phyloP scores from a whole-genome alignment of 2,888 invertebrate genomes.

The Gonocerus acuteangulatus region DNA sequence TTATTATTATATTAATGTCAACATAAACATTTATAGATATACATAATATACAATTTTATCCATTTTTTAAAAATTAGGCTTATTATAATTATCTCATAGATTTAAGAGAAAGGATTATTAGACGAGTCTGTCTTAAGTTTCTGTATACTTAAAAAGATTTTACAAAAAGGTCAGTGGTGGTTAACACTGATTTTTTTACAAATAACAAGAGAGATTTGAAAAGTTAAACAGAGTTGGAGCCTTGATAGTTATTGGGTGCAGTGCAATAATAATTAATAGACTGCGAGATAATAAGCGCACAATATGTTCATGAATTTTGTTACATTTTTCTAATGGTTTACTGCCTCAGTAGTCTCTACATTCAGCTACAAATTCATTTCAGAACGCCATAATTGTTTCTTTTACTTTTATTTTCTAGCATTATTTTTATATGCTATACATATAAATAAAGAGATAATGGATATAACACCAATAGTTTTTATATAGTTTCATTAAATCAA shows the following conservation, averaged over 20 bases:
- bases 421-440: not conserved
- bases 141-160: not conserved
- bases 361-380: not conserved
- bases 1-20: conserved; percentile 9
- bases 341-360: not conserved
- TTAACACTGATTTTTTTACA: too few relatives aligned
- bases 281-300: conserved; percentile 24
- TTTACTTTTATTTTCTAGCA: not conserved
- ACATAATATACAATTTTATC: not conserved
- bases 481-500: too few relatives aligned
- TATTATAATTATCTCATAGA: conserved; percentile 22
- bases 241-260: conserved; percentile 24
- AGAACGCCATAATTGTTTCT: not conserved
- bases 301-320: conserved; percentile 14
- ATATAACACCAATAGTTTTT: too few relatives aligned
- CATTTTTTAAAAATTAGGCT: not conserved
- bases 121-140: not conserved
- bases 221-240: conserved; percentile 21
- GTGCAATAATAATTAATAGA: conserved; percentile 25
- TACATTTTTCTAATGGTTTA: not conserved
- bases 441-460: too few relatives aligned
- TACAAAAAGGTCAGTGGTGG: too few relatives aligned
- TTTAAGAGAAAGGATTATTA: conserved; percentile 22
- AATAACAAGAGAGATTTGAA: not conserved
- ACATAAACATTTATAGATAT: conserved; percentile 7